These are phyloP conservation scores for Hemichromis elongatus DNA, from an alignment of 2,113 vertebrate genomes.

Conservation along the genomic window DNA sequence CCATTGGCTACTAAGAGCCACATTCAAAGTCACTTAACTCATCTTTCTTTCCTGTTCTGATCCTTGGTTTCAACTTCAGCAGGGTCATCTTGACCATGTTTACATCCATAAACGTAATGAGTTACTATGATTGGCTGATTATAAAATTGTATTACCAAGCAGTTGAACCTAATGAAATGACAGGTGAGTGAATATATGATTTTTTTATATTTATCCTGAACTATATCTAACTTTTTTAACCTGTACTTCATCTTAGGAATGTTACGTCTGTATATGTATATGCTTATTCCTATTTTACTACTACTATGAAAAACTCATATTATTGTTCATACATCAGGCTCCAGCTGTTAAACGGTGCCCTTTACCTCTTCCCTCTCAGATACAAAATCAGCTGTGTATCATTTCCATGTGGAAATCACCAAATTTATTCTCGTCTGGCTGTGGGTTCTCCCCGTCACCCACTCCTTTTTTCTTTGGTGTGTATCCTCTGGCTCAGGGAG, in stretches of 20 bases:
- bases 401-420: not conserved
- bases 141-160: not conserved
- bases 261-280: not conserved
- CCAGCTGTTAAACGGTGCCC: not conserved
- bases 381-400: not conserved
- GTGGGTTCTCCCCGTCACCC: not conserved
- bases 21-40: not conserved
- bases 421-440: not conserved
- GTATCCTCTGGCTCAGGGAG: slow-evolving; percentile 55
- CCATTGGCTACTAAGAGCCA: not conserved
- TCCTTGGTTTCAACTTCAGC: not conserved
- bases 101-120: not conserved
- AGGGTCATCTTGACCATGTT: not conserved
- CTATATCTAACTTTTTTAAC: not conserved
- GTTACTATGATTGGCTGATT: not conserved
- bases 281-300: not conserved
- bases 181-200: not conserved
- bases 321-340: not conserved
- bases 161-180: not conserved
- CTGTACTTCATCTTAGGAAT: not conserved
- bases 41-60: not conserved
- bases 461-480: not conserved
- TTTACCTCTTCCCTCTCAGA: not conserved
- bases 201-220: not conserved
- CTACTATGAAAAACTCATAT: not conserved